phyloP scores from a whole-genome alignment of 2,888 invertebrate species.

The Tetragonisca angustula region DNA sequence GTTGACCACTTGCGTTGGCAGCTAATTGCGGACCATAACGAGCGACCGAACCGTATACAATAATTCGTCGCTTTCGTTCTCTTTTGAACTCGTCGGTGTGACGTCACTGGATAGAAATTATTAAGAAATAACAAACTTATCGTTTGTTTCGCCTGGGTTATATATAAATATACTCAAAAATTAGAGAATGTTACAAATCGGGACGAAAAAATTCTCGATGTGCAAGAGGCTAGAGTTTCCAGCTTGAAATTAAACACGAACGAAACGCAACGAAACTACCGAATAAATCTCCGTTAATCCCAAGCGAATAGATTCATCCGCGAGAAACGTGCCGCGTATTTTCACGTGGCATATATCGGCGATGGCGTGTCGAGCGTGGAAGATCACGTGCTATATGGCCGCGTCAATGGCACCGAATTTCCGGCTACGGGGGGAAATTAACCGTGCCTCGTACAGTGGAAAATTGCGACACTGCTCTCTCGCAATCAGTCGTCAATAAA shows the following conservation, averaged over 20 bases:
- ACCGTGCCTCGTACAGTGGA: constrained; percentile 11
- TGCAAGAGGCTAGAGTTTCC: background rate
- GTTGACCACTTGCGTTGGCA: no score
- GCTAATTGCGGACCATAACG: no score
- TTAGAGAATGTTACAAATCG: no score
- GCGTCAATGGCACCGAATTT: constrained; percentile 15
- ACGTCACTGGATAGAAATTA: no score
- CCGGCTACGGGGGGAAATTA: constrained; percentile 19
- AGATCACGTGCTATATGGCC: constrained; percentile 1
- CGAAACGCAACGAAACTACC: background rate
- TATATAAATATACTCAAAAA: no score
- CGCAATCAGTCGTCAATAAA: constrained; percentile 22
- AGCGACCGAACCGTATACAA: no score
- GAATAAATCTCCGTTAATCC: background rate
- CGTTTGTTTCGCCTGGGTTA: no score
- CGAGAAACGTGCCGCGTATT: background rate
- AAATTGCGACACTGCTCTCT: constrained; percentile 25
- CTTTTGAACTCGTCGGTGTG: no score
- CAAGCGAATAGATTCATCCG: background rate
- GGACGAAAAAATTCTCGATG: no score
- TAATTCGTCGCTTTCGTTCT: no score
- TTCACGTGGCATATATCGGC: background rate
- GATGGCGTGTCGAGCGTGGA: background rate
- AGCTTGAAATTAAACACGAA: background rate
- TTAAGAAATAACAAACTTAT: no score